Evolutionary conservation across 1,140 invertebrate species (phyloP).

Genomic region (Lasioglossum albipes): DNA sequence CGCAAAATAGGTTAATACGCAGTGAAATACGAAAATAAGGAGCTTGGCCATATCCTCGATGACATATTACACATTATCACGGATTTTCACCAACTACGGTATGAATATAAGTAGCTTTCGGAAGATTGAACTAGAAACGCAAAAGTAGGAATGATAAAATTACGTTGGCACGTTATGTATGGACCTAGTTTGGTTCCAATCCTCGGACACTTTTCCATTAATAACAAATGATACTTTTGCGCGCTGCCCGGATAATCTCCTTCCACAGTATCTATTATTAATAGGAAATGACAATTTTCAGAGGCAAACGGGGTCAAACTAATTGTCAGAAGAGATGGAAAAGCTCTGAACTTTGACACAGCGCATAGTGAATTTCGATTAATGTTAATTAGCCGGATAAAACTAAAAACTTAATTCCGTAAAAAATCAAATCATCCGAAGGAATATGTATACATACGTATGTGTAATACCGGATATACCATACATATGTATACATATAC

Average conservation of each 20-base stretch:
- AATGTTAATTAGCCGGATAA: no score
- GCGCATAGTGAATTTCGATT: no score
- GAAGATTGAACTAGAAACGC: neutral
- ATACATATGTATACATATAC: no score
- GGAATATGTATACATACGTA: no score
- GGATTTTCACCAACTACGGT: neutral
- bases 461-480: no score
- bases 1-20: neutral
- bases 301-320: neutral
- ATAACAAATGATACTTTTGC: neutral
- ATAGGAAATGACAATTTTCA: neutral
- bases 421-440: no score
- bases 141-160: neutral
- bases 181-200: neutral
- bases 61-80: neutral
- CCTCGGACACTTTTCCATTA: neutral
- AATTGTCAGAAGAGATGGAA: neutral
- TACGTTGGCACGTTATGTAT: neutral
- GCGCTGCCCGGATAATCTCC: neutral
- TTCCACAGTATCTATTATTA: neutral
- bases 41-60: neutral
- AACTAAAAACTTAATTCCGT: no score
- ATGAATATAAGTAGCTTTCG: neutral
- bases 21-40: slow-evolving; percentile 20
- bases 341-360: neutral